Conservation (phyloP, 2,888 invertebrate genomes). For the Cerastoderma edule region DNA sequence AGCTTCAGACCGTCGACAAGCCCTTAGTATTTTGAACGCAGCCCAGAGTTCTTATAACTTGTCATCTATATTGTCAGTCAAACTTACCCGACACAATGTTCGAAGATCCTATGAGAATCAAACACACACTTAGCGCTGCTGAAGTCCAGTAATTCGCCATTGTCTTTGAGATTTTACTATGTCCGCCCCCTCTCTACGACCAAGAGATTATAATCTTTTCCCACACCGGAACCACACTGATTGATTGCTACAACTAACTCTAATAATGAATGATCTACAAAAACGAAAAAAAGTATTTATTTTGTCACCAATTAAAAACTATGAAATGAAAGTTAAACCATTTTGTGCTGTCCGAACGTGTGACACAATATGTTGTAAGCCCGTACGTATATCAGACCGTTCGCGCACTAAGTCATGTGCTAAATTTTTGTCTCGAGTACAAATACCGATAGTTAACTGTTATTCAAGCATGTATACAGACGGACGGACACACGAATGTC, state of each 20-base stretch:
- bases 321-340: neutral
- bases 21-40: neutral
- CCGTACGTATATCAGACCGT: neutral
- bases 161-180: conserved; percentile 3
- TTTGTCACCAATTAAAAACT: neutral
- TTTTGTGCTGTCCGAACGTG: neutral
- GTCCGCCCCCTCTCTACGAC: neutral
- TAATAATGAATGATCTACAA: neutral
- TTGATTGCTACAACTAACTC: neutral
- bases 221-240: neutral
- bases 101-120: neutral
- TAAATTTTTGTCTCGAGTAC: too few relatives aligned
- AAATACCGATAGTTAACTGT: too few relatives aligned
- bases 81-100: neutral
- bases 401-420: neutral
- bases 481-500: conserved; percentile 7
- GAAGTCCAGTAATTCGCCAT: neutral
- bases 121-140: neutral
- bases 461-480: neutral
- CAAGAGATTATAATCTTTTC: neutral
- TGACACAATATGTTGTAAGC: neutral
- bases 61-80: neutral
- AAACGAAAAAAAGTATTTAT: neutral
- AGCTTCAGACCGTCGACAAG: neutral
- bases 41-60: neutral